Evolutionary conservation across 1,140 invertebrate species (phyloP).

Genomic region (Protaetia brevitarsis): DNA sequence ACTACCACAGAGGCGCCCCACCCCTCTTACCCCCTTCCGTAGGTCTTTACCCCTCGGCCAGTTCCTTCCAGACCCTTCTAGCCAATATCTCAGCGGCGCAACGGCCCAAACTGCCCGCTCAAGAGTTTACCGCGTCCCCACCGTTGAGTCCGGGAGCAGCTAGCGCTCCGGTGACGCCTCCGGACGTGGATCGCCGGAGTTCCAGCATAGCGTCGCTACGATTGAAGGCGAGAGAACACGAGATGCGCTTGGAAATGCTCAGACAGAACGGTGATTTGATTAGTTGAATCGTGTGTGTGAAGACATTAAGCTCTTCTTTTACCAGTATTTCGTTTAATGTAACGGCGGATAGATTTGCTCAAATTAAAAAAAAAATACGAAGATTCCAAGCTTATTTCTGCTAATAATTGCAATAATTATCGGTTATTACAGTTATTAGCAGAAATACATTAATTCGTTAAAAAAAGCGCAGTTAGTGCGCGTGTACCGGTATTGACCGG

Average conservation of each 20-base stretch:
- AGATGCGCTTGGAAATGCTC: constrained; percentile 78
- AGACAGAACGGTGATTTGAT: constrained; percentile 77
- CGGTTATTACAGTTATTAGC: too few species aligned
- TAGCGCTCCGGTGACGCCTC: constrained; percentile 45
- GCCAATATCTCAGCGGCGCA: constrained; percentile 75
- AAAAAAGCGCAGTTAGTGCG: too few species aligned
- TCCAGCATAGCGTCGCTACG: constrained; percentile 88
- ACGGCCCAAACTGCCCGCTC: constrained; percentile 53
- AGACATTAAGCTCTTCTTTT: neutral
- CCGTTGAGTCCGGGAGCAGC: constrained; percentile 53
- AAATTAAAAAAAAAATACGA: too few species aligned
- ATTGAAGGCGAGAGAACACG: constrained; percentile 89
- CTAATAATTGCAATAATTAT: too few species aligned
- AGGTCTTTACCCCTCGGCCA: constrained; percentile 62
- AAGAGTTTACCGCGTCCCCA: constrained; percentile 58
- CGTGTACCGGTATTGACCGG: too few species aligned
- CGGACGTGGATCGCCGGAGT: constrained; percentile 76
- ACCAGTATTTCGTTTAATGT: too few species aligned
- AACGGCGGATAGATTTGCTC: too few species aligned
- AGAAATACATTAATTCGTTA: too few species aligned
- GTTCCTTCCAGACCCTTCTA: constrained; percentile 81
- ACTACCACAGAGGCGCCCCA: constrained; percentile 60
- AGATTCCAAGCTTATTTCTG: too few species aligned
- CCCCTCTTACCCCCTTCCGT: constrained; percentile 63
- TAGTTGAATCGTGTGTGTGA: constrained; percentile 53